Evolutionary conservation across 2,888 invertebrate species (phyloP).

Genomic region (Lottia scabra): DNA sequence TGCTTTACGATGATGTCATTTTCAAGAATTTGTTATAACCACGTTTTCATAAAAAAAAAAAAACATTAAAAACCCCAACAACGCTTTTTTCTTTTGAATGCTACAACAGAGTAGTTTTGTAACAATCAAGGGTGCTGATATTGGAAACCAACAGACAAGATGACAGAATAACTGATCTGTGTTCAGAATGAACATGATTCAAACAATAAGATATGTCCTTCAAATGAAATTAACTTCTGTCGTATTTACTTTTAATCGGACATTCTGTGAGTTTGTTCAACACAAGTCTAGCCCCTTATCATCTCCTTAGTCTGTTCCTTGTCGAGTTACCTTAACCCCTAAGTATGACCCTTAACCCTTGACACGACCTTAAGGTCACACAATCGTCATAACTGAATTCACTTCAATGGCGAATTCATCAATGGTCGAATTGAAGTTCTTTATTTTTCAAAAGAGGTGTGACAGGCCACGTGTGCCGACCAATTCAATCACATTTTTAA

Average conservation of each 20-base stretch:
- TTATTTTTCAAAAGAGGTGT: background rate
- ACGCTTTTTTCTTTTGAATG: no score
- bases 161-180: background rate
- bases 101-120: no score
- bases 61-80: no score
- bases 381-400: background rate
- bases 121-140: no score
- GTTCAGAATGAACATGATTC: background rate
- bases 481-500: background rate
- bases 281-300: background rate
- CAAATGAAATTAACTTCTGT: background rate
- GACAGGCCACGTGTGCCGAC: background rate
- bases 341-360: background rate
- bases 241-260: background rate
- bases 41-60: no score
- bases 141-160: background rate
- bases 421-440: background rate
- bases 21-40: no score
- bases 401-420: background rate
- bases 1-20: no score
- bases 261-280: background rate
- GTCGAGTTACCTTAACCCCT: background rate
- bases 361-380: conserved; percentile 4
- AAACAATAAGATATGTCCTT: background rate
- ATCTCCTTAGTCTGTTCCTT: background rate